Evolutionary conservation across 2,888 invertebrate genomes (phyloP), one percentile per base, ranked within the genome.

Genomic region (Branchipolynoe longqiensis): DNA sequence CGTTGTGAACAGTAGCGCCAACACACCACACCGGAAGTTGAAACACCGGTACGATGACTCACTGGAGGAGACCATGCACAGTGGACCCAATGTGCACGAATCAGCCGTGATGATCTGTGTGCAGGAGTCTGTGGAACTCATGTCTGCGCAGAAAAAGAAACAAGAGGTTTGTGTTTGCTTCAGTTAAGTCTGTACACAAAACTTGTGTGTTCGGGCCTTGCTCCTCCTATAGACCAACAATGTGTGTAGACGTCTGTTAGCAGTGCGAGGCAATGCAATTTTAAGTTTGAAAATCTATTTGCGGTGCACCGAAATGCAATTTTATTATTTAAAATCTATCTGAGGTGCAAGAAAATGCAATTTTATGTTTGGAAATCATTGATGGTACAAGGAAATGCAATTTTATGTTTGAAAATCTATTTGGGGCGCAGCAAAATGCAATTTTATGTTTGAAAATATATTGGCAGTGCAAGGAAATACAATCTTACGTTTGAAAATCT

Each of bases 161-260:
- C 82, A 82, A 56, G 82, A 82, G 82, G 82, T 82, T 8, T 40
- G 25, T 40, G 40, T 38, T 38, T 6, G 8, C n/a, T 62, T 62
- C 31, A n/a, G n/a, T n/a, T n/a, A n/a, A n/a, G n/a, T 62, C 62
- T 25, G 6, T 6, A 25, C 31, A 28, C 12, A 62, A 14, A 62
- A 62, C 6, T n/a, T 62, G 18, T 18, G 8, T 48, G 18, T 48
- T 48, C 18, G 8, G 18, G 8, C 18, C 18, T 48, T 48, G 48
- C 18, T 12, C 8, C 8, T 48, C 18, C 18, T 8, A 48, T 18
- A 18, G 48, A 8, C 48, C 8, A 48, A 48, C 48, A 8, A 12
- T 8, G 18, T 48, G 8, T 48, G n/a, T n/a, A n/a, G n/a, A n/a
- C n/a, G n/a, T n/a, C n/a, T n/a, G n/a, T n/a, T n/a, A n/a, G n/a